Percentiles rank a stretch among this genome's conserved stretches.
Evolutionary conservation across 2,888 invertebrate species (phyloP).

Genomic region (Priocnemis perturbator): DNA sequence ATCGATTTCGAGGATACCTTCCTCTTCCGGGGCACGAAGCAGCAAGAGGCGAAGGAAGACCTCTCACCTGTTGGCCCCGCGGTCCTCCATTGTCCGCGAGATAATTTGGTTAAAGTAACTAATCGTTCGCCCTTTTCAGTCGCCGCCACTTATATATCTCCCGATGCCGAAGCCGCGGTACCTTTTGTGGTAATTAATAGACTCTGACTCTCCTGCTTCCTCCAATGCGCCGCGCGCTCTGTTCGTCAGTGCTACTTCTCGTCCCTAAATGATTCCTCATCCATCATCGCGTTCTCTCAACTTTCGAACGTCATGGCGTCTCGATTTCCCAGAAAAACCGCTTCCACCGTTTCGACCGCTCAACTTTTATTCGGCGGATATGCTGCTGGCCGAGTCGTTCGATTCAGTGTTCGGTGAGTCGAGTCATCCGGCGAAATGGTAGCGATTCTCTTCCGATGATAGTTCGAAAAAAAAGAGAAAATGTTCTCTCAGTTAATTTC

Average conservation of each 20-base stretch:
- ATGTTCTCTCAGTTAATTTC: too few species aligned
- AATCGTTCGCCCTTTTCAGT: conserved; percentile 73
- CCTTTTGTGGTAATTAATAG: conserved; percentile 75
- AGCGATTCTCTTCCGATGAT: too few species aligned
- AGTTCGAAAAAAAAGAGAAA: too few species aligned
- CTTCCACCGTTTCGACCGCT: not conserved
- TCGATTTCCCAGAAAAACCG: conserved; percentile 8
- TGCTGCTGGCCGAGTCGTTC: conserved; percentile 18
- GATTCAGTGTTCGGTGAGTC: conserved; percentile 6
- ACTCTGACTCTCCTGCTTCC: conserved; percentile 59
- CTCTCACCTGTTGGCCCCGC: conserved; percentile 64
- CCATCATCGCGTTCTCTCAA: conserved; percentile 67
- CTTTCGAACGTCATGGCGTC: conserved; percentile 36
- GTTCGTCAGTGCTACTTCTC: conserved; percentile 50
- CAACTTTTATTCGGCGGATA: conserved; percentile 10
- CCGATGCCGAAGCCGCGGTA: conserved; percentile 61
- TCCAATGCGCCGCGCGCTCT: conserved; percentile 34
- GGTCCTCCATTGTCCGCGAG: conserved; percentile 67
- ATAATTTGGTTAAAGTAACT: conserved; percentile 75
- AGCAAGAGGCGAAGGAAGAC: conserved; percentile 49
- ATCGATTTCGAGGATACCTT: too few species aligned
- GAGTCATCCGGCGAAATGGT: too few species aligned
- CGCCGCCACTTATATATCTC: conserved; percentile 65
- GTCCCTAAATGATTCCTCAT: conserved; percentile 74
- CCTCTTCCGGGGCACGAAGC: conserved; percentile 20